Evolutionary conservation across 2,888 invertebrate genomes (phyloP), one percentile per base, ranked within the genome.

Genomic region (Malthinus seriepunctatus): DNA sequence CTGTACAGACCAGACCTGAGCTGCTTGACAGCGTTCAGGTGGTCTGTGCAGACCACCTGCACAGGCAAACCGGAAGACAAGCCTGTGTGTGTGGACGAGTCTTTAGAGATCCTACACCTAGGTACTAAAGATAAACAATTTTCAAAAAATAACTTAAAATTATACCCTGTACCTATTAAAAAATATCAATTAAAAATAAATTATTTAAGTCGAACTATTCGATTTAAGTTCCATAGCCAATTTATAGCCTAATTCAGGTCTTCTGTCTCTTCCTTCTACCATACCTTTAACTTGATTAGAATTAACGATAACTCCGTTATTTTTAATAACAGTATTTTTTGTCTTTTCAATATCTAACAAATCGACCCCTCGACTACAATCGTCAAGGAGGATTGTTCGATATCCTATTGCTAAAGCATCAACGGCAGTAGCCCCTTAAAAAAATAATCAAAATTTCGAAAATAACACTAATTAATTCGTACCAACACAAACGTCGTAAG

Each of bases 401-500:
- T 94, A 96, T 0, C 95, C 96, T 68, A 91, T 90, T 1, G 92
- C 91, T n/a, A 95, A 78, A 0, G 95, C 90, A 79, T 96, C 93
- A 0, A 88, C 87, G 34, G 93, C 92, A 0, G 96, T 95, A 4
- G 93, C 91, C 0, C 92, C 91, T 91, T 52, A 8, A 59, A 60
- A 57, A 47, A 35, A 51, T 38, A 44, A 48, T 47, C 46, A 9
- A 10, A n/a, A 32, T 8, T 11, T 9, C 1, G 7, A 45, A 15
- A 57, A 47, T 10, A 57, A 33, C n/a, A 44, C 6, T 1, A 3
- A 34, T 35, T 46, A 11, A 44, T 47, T 75, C 84, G 75, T 73
- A 87, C 90, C 93, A 5, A 97, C 97, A 77, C 97, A 97, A 44
- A 96, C 91, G 77, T 97, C 97, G 73, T 94, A 95, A 0, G 97